Evolutionary conservation across 2,797 vertebrate genomes (phyloP).

Genomic region (Schizopygopsis malacanthus): DNA sequence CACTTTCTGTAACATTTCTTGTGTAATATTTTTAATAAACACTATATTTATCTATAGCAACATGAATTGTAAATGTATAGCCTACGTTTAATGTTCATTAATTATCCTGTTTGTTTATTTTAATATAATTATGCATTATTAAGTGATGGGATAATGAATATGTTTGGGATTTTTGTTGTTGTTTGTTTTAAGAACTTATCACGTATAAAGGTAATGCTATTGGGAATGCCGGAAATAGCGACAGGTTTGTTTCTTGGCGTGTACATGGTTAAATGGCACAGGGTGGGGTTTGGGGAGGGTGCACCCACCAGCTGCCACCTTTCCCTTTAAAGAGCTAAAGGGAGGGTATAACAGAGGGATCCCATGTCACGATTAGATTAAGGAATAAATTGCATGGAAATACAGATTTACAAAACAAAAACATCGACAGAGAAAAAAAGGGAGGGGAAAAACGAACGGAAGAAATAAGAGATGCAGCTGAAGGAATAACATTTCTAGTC

Average conservation of each 20-base stretch:
- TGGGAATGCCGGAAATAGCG: slow-evolving; percentile 14
- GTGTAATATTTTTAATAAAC: neutral
- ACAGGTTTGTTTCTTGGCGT: slow-evolving; percentile 47
- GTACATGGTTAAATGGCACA: slow-evolving; percentile 63
- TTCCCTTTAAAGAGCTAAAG: slow-evolving; percentile 50
- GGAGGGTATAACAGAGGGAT: slow-evolving; percentile 52
- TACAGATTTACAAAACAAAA: slow-evolving; percentile 37
- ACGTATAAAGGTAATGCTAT: neutral
- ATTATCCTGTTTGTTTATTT: neutral
- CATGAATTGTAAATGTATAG: neutral
- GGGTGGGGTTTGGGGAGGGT: slow-evolving; percentile 62
- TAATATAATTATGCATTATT: neutral
- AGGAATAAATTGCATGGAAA: slow-evolving; percentile 47
- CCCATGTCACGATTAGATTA: slow-evolving; percentile 50
- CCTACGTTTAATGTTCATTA: neutral
- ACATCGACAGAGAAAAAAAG: slow-evolving; percentile 15
- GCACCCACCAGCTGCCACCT: slow-evolving; percentile 64
- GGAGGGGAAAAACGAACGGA: slow-evolving; percentile 8
- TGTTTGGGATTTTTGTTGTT: neutral
- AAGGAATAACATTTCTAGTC: slow-evolving; percentile 51
- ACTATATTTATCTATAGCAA: neutral
- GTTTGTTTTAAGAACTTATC: neutral
- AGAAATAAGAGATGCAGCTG: slow-evolving; percentile 25
- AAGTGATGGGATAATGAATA: neutral
- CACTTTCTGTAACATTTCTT: neutral